Evolutionary conservation across 2,797 vertebrate genomes (phyloP).

Genomic region (Onychomys torridus): DNA sequence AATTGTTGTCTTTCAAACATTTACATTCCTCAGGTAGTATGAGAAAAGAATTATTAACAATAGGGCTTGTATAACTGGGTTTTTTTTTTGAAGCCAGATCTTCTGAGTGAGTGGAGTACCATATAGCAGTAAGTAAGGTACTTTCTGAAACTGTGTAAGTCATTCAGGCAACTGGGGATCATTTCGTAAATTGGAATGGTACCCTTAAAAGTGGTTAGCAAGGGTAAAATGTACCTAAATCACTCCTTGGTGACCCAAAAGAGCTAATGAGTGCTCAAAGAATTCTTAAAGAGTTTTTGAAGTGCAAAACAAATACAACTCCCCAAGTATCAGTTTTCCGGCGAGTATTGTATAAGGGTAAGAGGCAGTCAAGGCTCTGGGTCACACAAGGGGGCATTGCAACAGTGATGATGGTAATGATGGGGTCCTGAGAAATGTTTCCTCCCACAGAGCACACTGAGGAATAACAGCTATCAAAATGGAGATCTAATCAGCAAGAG

Average conservation of each 20-base stretch:
- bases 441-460: neutral
- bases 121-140: neutral
- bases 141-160: slow-evolving; percentile 50
- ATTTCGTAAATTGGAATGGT: slow-evolving; percentile 72
- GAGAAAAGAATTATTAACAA: slow-evolving; percentile 57
- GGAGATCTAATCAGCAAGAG: neutral
- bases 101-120: slow-evolving; percentile 25
- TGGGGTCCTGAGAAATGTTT: slow-evolving; percentile 15
- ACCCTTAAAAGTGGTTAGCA: slow-evolving; percentile 54
- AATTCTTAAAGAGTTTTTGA: slow-evolving; percentile 62
- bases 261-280: slow-evolving; percentile 47
- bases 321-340: slow-evolving; percentile 49
- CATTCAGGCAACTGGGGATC: slow-evolving; percentile 55
- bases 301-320: slow-evolving; percentile 51
- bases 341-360: neutral
- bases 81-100: slow-evolving; percentile 34
- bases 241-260: slow-evolving; percentile 32
- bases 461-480: neutral
- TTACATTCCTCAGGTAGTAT: neutral
- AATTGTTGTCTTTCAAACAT: slow-evolving; percentile 35
- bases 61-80: neutral
- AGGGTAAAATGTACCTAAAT: slow-evolving; percentile 62
- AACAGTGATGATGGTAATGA: neutral
- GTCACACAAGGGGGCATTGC: neutral
- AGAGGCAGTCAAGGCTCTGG: slow-evolving; percentile 49